These are phyloP conservation scores for Cyprinella venusta DNA, from an alignment of 2,797 vertebrate genomes.

Conservation along the genomic window DNA sequence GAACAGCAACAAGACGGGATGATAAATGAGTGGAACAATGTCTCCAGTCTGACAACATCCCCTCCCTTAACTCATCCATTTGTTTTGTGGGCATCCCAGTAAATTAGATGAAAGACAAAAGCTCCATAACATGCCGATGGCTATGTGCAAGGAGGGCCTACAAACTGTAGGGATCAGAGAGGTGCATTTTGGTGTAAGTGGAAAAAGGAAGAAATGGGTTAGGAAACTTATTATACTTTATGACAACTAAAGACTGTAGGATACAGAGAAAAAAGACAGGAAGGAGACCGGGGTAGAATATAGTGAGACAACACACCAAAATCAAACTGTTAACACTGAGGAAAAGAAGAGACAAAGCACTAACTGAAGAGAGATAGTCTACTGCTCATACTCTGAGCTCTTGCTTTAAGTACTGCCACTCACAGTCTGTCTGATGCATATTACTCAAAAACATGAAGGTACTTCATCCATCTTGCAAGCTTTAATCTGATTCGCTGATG, in stretches of 20 bases:
- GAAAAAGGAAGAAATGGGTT: constrained; percentile 4
- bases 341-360: neutral
- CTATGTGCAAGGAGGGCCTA: constrained; percentile 35
- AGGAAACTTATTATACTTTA: constrained; percentile 12
- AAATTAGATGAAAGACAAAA: constrained; percentile 56
- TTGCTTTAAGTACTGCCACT: constrained; percentile 1
- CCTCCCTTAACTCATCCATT: constrained; percentile 51
- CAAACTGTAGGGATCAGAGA: neutral
- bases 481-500: neutral
- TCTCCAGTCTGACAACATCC: constrained; percentile 7
- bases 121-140: constrained; percentile 28
- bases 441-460: neutral
- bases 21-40: constrained; percentile 52
- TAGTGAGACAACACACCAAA: constrained; percentile 34
- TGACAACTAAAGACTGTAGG: constrained; percentile 4
- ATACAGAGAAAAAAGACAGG: constrained; percentile 34
- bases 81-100: constrained; percentile 48
- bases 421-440: no score
- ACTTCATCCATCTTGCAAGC: neutral
- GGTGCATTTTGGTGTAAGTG: neutral
- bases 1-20: constrained; percentile 43
- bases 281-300: constrained; percentile 23
- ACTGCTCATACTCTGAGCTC: neutral
- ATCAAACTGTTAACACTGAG: constrained; percentile 10
- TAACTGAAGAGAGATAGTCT: neutral